Evolutionary conservation across 2,888 invertebrate genomes (phyloP), one percentile per base, ranked within the genome.

Genomic region (Philereme transversata): DNA sequence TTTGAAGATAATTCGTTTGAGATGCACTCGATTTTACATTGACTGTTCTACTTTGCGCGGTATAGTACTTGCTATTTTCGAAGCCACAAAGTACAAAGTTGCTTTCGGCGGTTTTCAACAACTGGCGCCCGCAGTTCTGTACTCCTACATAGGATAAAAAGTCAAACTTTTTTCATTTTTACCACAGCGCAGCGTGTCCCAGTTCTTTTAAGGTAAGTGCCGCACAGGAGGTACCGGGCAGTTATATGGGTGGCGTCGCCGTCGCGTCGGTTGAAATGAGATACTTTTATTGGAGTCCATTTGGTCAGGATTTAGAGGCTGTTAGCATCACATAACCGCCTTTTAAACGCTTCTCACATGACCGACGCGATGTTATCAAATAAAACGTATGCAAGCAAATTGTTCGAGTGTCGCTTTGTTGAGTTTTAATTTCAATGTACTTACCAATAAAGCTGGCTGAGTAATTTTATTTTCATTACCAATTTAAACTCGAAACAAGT

Each of bases 231-330:
- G 22, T 33, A 8, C 66, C 67, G 46, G 54, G 61, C 49, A 57
- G 53, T 62, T 51, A 51, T 57, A 49, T 47, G 33, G 71, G 73
- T 71, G 69, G 72, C 74, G 72, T 69, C 22, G 22, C 22, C 22
- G 22, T 22, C 66, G 73, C 22, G 22, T 22, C 66, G 73, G 77
- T 78, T 78, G 71, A 77, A 74, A 74, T 79, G 71, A 76, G 74
- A 70, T 68, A 77, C 74, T 81, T 84, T 86, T 82, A 84, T 84
- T 79, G 71, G 69, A 81, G 80, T 81, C 77, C 77, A 82, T 84
- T 83, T 74, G 69, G 76, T 74, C 62, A 75, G 78, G 77, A 82
- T 82, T 81, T 81, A 84, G 75, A 62, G 79, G 78, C 80, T 78
- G 78, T 83, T 81, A 79, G 74, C 76, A 78, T 79, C 80, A 70